phyloP scores from a whole-genome alignment of 2,113 vertebrate species.

The Pelusios castaneus region DNA sequence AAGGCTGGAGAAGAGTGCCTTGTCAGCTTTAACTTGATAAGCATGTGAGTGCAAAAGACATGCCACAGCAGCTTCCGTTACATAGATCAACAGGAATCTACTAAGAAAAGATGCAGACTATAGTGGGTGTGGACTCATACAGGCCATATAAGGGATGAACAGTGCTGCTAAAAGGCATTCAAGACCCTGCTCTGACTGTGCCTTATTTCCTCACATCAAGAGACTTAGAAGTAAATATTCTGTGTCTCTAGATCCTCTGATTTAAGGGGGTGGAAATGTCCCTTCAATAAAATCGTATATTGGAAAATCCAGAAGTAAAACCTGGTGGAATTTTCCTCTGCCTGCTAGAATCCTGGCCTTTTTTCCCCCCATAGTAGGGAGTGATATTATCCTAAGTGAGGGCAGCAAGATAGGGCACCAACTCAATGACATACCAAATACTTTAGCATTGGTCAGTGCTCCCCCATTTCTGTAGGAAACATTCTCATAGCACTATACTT shows the following conservation, averaged over 20 bases:
- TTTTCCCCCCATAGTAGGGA: neutral
- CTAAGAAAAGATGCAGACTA: neutral
- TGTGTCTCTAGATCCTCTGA: neutral
- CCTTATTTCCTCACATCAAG: neutral
- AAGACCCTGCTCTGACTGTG: neutral
- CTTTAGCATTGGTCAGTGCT: neutral
- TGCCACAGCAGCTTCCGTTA: conserved; percentile 54
- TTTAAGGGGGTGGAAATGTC: neutral
- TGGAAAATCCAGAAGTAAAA: neutral
- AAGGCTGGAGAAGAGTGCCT: conserved; percentile 29
- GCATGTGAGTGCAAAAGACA: conserved; percentile 65
- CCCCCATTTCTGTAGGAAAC: neutral
- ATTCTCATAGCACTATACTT: neutral
- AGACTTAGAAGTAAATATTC: neutral
- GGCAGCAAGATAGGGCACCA: neutral
- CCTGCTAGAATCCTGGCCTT: neutral
- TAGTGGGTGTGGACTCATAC: neutral
- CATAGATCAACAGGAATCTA: conserved; percentile 27
- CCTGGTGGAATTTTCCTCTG: neutral
- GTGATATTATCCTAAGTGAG: neutral
- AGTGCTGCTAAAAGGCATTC: neutral
- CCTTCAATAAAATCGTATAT: neutral
- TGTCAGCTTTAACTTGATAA: conserved; percentile 59
- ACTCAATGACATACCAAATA: neutral
- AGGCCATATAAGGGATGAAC: neutral